These are phyloP conservation scores for Cottoperca gobio DNA, from an alignment of 2,797 vertebrate species.

Conservation along the genomic window DNA sequence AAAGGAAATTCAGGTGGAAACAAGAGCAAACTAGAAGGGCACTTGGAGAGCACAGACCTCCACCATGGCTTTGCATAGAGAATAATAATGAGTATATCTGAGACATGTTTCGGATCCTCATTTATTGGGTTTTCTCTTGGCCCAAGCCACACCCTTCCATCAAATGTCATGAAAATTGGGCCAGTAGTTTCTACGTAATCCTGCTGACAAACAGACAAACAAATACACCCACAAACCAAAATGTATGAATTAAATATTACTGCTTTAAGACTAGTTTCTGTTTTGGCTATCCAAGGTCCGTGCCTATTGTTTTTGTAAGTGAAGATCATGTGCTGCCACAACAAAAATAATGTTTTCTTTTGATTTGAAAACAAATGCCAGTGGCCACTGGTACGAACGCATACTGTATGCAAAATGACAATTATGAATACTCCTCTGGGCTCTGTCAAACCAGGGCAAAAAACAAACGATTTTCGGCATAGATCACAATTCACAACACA, in stretches of 20 bases:
- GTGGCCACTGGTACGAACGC: not conserved
- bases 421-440: constrained; percentile 37
- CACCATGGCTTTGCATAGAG: no score
- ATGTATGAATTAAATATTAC: not conserved
- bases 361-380: constrained; percentile 34
- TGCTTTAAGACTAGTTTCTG: not conserved
- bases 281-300: not conserved
- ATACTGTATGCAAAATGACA: constrained; percentile 35
- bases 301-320: not conserved
- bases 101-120: no score
- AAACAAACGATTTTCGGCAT: constrained; percentile 22
- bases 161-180: no score
- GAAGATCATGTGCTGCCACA: constrained; percentile 21
- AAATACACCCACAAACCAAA: no score
- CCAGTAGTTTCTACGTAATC: no score
- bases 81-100: no score
- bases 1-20: constrained; percentile 4
- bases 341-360: constrained; percentile 15
- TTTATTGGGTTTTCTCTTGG: no score
- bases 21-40: not conserved
- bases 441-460: constrained; percentile 33
- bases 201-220: no score
- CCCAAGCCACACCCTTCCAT: no score
- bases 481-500: constrained; percentile 42
- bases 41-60: no score